Percentiles rank a stretch among this genome's conserved stretches.
phyloP scores from a whole-genome alignment of 2,797 vertebrate genomes.

The Gallinago solitaria region DNA sequence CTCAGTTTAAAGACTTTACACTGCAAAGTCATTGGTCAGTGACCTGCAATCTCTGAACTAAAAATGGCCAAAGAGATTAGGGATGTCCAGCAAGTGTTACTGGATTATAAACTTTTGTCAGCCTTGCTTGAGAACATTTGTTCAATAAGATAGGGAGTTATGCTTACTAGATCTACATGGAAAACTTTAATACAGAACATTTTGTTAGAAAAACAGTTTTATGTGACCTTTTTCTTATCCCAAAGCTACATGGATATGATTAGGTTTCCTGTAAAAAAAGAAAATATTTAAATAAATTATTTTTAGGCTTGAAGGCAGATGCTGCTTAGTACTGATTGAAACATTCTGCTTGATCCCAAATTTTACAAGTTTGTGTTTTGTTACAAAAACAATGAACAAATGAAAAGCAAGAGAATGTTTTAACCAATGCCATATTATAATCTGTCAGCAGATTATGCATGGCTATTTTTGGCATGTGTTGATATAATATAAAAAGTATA shows the following conservation, averaged over 20 bases:
- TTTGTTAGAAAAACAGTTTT: background rate
- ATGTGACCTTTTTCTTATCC: background rate
- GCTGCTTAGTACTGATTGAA: conserved; percentile 46
- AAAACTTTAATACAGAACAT: background rate
- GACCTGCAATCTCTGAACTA: background rate
- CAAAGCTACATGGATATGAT: conserved; percentile 5
- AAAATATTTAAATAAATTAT: conserved; percentile 39
- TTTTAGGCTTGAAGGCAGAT: conserved; percentile 55
- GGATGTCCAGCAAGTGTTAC: background rate
- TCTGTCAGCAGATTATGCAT: conserved; percentile 30
- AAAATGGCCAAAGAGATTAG: background rate
- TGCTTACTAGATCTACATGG: background rate
- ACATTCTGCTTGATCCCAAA: conserved; percentile 37
- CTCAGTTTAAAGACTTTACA: background rate
- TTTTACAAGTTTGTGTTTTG: conserved; percentile 56
- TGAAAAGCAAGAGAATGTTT: conserved; percentile 32
- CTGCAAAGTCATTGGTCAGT: background rate
- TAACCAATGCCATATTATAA: conserved; percentile 56
- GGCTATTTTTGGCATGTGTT: conserved; percentile 24
- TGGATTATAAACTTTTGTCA: background rate
- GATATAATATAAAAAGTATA: background rate
- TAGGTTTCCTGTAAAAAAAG: conserved; percentile 8
- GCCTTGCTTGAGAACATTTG: background rate
- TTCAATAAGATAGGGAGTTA: background rate
- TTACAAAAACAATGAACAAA: conserved; percentile 60